Base-by-base conservation (phyloP, 2,797 vertebrate species). In the Nannoperca obscura region DNA sequence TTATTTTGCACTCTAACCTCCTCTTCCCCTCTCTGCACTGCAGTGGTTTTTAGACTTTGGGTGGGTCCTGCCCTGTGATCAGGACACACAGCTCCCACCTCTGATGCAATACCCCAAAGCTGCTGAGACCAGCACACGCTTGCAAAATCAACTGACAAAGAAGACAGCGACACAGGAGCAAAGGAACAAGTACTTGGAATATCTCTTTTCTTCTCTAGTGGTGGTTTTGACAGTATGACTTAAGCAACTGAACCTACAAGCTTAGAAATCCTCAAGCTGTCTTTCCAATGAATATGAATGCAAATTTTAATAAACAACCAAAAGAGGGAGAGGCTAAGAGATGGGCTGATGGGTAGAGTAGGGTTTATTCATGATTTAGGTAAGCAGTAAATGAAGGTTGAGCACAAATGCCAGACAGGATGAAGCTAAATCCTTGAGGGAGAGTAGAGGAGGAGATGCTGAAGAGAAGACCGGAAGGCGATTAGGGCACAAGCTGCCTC, bases 121-220 rank as follows among this genome's bases (percentile, higher is more conserved):
- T 89, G 87, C 89, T 90, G 86, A 92, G 80, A 78, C 38, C 78
- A 86, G 82, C 86, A 87, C 66, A 84, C 74, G 62, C 32, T 53
- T 3, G 59, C 61, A 86, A 83, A 91, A 86, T 58, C 67, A 76
- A 32, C 42, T 5, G n/a, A 66, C 65, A 76, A 19, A 74, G 44
- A 62, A 63, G 65, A 81, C 52, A 50, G 47, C 5, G 22, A 69
- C 71, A 72, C 22, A 38, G 68, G n/a, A 79, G 60, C 58, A 49
- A 24, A 64, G 3, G 9, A 40, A 19, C 61, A 27, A 22, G 46
- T 55, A 52, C 32, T 60, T 5, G 1, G 1, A 47, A 61, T 47
- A 71, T 47, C n/a, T 54, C 30, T 32, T 32, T 9, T 49, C 14
- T 64, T n/a, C 3, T 32, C n/a, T 36, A 15, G 7, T 40, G 34